These are phyloP conservation scores for Anguilla rostrata DNA, from an alignment of 2,113 vertebrate species.

Conservation along the genomic window DNA sequence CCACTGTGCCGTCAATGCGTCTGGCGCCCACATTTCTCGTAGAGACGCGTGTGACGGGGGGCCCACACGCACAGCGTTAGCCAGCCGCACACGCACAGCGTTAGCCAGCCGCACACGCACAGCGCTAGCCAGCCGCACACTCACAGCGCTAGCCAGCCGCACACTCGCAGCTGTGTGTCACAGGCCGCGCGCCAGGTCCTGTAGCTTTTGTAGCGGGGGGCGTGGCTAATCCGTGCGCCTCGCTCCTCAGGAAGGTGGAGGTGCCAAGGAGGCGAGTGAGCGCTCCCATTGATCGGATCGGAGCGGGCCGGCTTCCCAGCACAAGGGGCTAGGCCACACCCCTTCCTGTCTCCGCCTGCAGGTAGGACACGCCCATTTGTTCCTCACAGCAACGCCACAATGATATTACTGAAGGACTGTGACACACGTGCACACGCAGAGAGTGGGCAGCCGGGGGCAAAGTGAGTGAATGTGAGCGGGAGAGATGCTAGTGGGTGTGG, in stretches of 20 bases:
- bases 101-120: neutral
- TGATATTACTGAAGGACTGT: neutral
- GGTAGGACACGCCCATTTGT: slow-evolving; percentile 14
- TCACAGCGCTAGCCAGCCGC: neutral
- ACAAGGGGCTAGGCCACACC: slow-evolving; percentile 71
- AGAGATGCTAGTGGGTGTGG: neutral
- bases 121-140: neutral
- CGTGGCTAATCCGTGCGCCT: neutral
- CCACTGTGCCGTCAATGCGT: neutral
- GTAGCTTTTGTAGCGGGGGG: neutral
- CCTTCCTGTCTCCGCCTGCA: neutral
- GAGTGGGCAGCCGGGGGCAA: neutral
- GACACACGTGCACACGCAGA: neutral
- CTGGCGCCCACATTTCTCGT: no score
- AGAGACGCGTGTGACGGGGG: neutral
- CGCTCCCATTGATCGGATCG: slow-evolving; percentile 83
- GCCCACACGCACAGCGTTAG: neutral
- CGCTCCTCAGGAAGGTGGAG: slow-evolving; percentile 71
- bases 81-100: neutral
- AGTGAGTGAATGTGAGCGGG: neutral
- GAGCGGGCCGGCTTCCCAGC: slow-evolving; percentile 72
- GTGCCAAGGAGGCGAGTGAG: slow-evolving; percentile 73
- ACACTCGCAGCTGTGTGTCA: neutral
- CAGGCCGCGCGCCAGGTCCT: neutral
- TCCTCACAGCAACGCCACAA: neutral